Percentiles rank a stretch among this genome's conserved stretches.
Conservation (phyloP, 2,888 invertebrate genomes). For the Synergus japonicus region DNA sequence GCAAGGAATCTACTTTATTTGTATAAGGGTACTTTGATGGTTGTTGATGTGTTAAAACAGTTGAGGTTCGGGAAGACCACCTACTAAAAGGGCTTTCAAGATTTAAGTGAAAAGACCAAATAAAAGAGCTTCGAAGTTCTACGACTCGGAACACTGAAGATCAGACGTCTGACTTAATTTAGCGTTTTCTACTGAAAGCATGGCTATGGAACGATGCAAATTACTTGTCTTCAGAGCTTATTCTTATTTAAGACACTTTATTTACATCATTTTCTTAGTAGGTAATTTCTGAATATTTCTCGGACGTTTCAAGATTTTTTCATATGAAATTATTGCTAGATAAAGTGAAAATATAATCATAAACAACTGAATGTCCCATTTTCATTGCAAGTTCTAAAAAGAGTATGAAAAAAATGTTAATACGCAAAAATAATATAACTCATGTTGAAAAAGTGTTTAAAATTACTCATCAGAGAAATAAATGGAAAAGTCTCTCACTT, state of each 20-base stretch:
- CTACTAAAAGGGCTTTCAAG: not conserved
- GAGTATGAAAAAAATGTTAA: not conserved
- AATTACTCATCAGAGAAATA: slow-evolving; percentile 32
- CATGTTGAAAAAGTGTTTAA: not conserved
- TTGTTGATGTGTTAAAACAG: not conserved
- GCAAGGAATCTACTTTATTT: not conserved
- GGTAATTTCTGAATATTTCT: not conserved
- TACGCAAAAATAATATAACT: not conserved
- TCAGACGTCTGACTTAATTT: not conserved
- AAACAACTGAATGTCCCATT: not conserved
- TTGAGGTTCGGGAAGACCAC: not conserved
- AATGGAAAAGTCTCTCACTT: slow-evolving; percentile 1
- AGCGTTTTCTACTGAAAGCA: not conserved
- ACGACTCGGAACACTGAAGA: not conserved
- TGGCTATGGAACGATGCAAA: not conserved
- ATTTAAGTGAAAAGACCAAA: not conserved
- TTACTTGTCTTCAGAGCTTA: slow-evolving; percentile 22
- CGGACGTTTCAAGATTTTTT: not conserved
- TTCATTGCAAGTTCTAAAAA: not conserved
- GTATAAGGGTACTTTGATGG: not conserved
- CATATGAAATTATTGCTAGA: not conserved
- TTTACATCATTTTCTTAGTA: slow-evolving; percentile 22
- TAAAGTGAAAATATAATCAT: not conserved
- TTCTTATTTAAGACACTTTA: not conserved
- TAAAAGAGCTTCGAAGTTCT: not conserved